Conservation (phyloP, 2,888 invertebrate species). For the Stramonita haemastoma region DNA sequence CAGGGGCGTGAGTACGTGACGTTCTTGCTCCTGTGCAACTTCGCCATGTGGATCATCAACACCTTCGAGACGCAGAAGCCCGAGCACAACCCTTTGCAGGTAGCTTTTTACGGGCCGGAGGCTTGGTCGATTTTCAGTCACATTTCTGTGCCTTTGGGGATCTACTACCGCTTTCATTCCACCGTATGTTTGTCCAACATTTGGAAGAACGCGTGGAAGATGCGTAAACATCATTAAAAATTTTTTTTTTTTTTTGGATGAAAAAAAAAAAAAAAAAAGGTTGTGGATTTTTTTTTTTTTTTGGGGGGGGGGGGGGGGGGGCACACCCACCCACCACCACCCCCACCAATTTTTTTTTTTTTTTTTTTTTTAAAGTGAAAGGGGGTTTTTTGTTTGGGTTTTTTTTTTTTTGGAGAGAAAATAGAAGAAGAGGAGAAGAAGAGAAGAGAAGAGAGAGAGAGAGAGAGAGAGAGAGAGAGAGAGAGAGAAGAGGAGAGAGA, state of each 20-base stretch:
- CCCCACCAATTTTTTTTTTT: too few species aligned
- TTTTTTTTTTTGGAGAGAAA: too few species aligned
- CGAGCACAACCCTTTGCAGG: constrained; percentile 93
- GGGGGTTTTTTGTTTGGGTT: too few species aligned
- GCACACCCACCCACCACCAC: too few species aligned
- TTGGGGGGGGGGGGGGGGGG: too few species aligned
- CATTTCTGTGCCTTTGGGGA: constrained; percentile 94
- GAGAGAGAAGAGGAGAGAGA: too few species aligned
- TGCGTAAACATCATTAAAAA: constrained; percentile 43
- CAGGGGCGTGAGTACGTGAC: constrained; percentile 95
- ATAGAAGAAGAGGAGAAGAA: too few species aligned
- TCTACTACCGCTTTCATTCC: constrained; percentile 96
- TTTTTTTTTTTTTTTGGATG: not conserved
- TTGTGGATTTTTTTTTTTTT: too few species aligned
- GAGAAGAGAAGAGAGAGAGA: too few species aligned
- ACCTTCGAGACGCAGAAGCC: constrained; percentile 97
- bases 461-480: too few species aligned
- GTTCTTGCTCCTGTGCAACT: constrained; percentile 95
- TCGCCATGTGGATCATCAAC: constrained; percentile 97
- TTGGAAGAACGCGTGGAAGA: constrained; percentile 95
- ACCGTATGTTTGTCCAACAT: constrained; percentile 95
- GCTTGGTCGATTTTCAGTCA: constrained; percentile 96
- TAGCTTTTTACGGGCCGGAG: constrained; percentile 94
- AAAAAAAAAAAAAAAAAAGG: too few species aligned
- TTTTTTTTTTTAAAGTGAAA: too few species aligned